These are phyloP conservation scores for Gadopsis bispinosus DNA, from an alignment of 2,797 vertebrate genomes.

Conservation along the genomic window DNA sequence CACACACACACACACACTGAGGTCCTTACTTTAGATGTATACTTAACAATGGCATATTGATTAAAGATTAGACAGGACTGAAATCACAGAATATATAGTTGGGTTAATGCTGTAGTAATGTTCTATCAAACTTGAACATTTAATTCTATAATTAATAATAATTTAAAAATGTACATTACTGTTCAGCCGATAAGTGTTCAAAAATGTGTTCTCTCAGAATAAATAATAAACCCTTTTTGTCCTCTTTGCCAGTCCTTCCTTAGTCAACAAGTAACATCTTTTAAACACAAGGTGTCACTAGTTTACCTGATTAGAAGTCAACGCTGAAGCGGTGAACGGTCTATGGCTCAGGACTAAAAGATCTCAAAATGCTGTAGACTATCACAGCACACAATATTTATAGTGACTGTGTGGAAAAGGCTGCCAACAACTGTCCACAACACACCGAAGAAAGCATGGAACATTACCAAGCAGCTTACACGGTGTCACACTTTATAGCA, in stretches of 20 bases:
- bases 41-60: background rate
- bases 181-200: background rate
- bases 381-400: background rate
- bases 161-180: background rate
- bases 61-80: background rate
- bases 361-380: background rate
- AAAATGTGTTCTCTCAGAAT: background rate
- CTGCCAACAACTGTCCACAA: background rate
- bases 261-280: constrained; percentile 24
- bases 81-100: background rate
- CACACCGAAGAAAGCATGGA: background rate
- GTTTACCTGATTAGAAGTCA: background rate
- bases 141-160: background rate
- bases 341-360: background rate
- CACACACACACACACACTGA: background rate
- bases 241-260: background rate
- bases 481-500: background rate
- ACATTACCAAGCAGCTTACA: background rate
- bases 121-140: background rate
- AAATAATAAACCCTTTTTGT: background rate
- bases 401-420: background rate
- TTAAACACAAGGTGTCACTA: constrained; percentile 51
- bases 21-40: background rate
- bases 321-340: background rate
- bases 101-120: background rate